A percentile compares a stretch with the other conserved stretches of the same genome.
Evolutionary conservation across 1,140 invertebrate species (phyloP).

Genomic region (Atta texana): DNA sequence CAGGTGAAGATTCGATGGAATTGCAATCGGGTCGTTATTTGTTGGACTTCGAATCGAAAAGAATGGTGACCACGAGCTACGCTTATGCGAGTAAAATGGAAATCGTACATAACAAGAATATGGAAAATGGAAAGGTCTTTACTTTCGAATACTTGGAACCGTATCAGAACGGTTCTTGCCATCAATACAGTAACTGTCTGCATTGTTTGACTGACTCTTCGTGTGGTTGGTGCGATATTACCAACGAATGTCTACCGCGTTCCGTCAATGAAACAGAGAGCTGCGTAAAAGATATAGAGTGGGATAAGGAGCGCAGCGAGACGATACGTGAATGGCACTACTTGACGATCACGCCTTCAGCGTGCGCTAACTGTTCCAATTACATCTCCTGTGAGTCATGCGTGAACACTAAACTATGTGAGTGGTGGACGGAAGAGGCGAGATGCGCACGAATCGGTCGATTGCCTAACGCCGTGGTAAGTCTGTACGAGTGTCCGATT

Average conservation of each 20-base stretch:
- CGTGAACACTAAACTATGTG: conserved; percentile 91
- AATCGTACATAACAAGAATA: conserved; percentile 90
- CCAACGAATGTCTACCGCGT: conserved; percentile 88
- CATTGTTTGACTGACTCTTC: conserved; percentile 95
- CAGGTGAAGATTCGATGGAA: conserved; percentile 87
- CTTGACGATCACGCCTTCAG: conserved; percentile 91
- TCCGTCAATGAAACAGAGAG: conserved; percentile 88
- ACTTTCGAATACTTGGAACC: conserved; percentile 96
- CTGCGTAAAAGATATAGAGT: conserved; percentile 86
- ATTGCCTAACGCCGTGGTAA: conserved; percentile 89
- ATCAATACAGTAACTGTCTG: conserved; percentile 93
- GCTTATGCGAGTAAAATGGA: conserved; percentile 92
- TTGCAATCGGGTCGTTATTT: conserved; percentile 88
- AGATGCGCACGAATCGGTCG: conserved; percentile 93
- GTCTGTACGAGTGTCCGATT: conserved; percentile 89
- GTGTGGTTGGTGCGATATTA: conserved; percentile 96
- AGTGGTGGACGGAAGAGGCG: conserved; percentile 95
- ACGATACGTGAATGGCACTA: conserved; percentile 90
- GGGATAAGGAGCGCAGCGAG: conserved; percentile 75
- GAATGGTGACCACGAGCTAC: conserved; percentile 84
- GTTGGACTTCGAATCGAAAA: conserved; percentile 90
- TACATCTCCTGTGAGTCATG: conserved; percentile 95
- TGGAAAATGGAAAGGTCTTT: conserved; percentile 92
- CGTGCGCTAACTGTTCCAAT: conserved; percentile 95
- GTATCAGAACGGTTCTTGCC: conserved; percentile 92